phyloP scores from a whole-genome alignment of 2,888 invertebrate species.

The Corythucha ciliata region DNA sequence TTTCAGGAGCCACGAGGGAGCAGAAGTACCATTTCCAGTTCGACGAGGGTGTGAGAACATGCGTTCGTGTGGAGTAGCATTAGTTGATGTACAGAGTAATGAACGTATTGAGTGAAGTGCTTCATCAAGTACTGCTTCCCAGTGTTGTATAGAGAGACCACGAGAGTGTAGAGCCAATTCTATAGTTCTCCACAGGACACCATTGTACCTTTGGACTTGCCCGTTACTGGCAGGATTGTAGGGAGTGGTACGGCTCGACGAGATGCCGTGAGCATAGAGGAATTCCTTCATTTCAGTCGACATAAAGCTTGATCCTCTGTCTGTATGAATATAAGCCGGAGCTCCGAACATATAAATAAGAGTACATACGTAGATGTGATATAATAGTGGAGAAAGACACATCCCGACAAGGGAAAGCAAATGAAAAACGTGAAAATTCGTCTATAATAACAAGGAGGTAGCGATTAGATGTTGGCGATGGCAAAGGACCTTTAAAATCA shows the following conservation, averaged over 20 bases:
- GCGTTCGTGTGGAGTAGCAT: constrained; percentile 29
- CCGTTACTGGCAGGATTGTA: constrained; percentile 23
- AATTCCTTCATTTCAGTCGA: constrained; percentile 1
- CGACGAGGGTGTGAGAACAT: constrained; percentile 22
- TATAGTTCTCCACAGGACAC: constrained; percentile 22
- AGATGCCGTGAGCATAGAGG: background rate
- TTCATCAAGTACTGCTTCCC: constrained; percentile 20
- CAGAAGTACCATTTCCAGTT: constrained; percentile 2
- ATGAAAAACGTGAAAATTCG: background rate
- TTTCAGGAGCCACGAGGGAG: constrained; percentile 12
- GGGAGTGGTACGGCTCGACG: constrained; percentile 15
- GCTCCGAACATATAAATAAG: no score
- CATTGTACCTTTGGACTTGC: constrained; percentile 18
- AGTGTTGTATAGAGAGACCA: background rate
- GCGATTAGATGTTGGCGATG: background rate
- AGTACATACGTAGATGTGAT: background rate
- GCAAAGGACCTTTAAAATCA: constrained; percentile 1
- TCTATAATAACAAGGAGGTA: constrained; percentile 1
- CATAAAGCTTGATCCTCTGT: constrained; percentile 6
- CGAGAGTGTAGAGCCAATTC: background rate
- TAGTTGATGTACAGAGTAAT: constrained; percentile 29
- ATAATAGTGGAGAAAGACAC: no score
- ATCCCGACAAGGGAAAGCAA: no score
- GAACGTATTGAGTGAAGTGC: constrained; percentile 31
- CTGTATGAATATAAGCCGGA: constrained; percentile 5